Evolutionary conservation across 2,797 vertebrate genomes (phyloP), one percentile per base, ranked within the genome.

Genomic region (Emydoidea blandingii): DNA sequence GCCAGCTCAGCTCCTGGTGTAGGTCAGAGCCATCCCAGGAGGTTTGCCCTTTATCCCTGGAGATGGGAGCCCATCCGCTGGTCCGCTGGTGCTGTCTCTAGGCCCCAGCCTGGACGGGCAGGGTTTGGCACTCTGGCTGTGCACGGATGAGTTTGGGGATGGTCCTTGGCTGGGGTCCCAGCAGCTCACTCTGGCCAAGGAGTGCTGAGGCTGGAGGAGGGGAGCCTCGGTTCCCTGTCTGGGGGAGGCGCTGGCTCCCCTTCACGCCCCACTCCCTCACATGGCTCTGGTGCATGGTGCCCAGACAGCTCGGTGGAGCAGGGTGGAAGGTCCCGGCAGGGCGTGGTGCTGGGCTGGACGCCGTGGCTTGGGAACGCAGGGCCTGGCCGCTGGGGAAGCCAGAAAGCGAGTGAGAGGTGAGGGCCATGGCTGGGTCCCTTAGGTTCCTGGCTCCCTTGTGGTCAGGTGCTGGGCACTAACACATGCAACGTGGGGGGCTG

Each of bases 61-160:
- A 9, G 12, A 37, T n/a, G 2, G 19, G 34, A 19, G 34, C 57
- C 29, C 12, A 2, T 15, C 57, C 14, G 12, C 57, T 34, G 11
- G 29, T 7, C 23, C 1, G 4, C 3, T 12, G 53, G 53, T 4
- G 19, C 82, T 37, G 1, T 3, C 7, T 2, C 7, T 5, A 16
- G 23, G 41, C 21, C n/a, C 31, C 68, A 41, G 68, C 68, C n/a
- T 8, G 68, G n/a, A 16, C 1, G n/a, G 68, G n/a, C 6, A n/a
- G 68, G 19, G 57, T 15, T 31, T 14, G 29, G 6, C 31, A 29
- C 53, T 54, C 21, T 8, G 29, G 59, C 29, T 31, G 31, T 34
- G 31, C 54, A 54, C 2, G 9, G 54, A 54, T 23, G 54, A 54
- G 54, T 62, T 15, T 16, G 59, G 59, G 29, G 59, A 62, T 15